Conservation (phyloP, 1,140 invertebrate genomes). For the Hyphantria cunea region DNA sequence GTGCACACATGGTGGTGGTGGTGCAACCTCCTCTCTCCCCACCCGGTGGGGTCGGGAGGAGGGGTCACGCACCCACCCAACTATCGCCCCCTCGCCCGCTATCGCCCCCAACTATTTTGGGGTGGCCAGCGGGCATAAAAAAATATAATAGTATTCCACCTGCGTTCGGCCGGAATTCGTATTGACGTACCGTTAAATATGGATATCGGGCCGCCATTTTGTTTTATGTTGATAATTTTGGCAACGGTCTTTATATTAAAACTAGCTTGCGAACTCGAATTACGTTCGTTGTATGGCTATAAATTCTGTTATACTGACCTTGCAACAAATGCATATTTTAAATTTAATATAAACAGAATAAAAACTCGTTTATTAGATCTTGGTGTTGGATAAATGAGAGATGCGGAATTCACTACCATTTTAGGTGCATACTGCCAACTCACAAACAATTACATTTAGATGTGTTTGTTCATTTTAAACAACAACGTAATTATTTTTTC, state of each 20-base stretch:
- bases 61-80: constrained; percentile 63
- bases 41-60: constrained; percentile 36
- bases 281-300: constrained; percentile 6
- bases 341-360: too few species aligned
- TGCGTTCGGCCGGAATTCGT: constrained; percentile 62
- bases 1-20: constrained; percentile 67
- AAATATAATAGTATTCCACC: constrained; percentile 76
- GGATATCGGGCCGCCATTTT: constrained; percentile 63
- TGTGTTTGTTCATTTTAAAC: too few species aligned
- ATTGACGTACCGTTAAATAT: constrained; percentile 62
- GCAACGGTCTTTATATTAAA: constrained; percentile 27
- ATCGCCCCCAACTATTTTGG: constrained; percentile 61
- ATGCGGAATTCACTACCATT: too few species aligned
- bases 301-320: constrained; percentile 3
- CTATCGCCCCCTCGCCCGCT: constrained; percentile 45
- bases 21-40: constrained; percentile 48
- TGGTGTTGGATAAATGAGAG: too few species aligned
- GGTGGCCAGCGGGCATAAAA: constrained; percentile 67
- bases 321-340: neutral
- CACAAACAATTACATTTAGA: too few species aligned
- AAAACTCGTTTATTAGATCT: too few species aligned
- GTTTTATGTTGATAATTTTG: constrained; percentile 47
- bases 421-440: too few species aligned
- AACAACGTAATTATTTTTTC: too few species aligned
- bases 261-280: constrained; percentile 1